Base-by-base conservation (phyloP, 2,113 vertebrate species). In the Carassius auratus region DNA sequence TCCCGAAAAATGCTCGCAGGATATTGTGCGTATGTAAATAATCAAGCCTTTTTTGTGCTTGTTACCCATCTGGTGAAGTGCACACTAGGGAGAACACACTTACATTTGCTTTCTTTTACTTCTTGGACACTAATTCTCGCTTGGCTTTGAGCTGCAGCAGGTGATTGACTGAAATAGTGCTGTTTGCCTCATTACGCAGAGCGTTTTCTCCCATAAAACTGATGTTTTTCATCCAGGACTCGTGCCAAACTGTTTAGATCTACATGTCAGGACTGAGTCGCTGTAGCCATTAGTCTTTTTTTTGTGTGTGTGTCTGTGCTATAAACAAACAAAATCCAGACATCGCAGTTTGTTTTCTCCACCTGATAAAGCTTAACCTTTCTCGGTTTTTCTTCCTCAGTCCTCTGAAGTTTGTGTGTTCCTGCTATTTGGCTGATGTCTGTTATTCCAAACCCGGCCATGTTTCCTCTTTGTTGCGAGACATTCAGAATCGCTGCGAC, bases 401-500 rank as follows among this genome's bases (percentile, higher is more conserved):
- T 14, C 21, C 57, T 9, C 14, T 66, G 19, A n/a, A 5, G 42
- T 23, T 15, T 55, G 48, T 55, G 33, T 21, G 10, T 5, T 8
- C 57, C 26, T 1, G 48, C 23, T 76, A 2, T 76, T 19, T 59
- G 76, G 26, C 76, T 36, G 69, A 73, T 61, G 21, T 23, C 9
- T 42, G 59, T 64, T 64, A 45, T 64, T 62, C 64, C 62, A 45
- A 19, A 14, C 13, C 33, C 15, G 4, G 26, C 8, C 50, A 9
- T 2, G 23, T 52, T 76, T 76, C 14, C 5, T 6, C 50, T n/a
- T 33, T 23, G 57, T 45, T 62, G 33, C 19, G 33, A 79, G 23
- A 76, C 26, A 55, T 21, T 26, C 62, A 42, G 55, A 88, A 88
- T 80, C 23, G 13, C 81, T 57, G 68, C 76, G 78, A 48, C 85